Evolutionary conservation across 2,113 vertebrate species (phyloP).

Genomic region (Ammodytes dubius): DNA sequence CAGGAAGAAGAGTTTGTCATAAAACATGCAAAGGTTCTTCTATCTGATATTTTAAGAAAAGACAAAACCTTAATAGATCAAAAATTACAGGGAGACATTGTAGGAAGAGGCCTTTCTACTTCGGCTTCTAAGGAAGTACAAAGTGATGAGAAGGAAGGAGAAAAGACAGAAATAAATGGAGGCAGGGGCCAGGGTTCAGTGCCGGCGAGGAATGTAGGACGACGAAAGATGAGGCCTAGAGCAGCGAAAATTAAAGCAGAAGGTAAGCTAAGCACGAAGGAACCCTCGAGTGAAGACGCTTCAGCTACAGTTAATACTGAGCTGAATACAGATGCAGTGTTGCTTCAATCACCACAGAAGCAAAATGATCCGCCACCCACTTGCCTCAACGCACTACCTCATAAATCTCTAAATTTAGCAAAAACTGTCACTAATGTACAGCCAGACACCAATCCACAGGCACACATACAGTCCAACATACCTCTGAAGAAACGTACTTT

Average conservation of each 20-base stretch:
- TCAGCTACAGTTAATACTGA: background rate
- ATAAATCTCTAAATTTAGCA: slow-evolving; percentile 27
- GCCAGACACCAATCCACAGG: slow-evolving; percentile 70
- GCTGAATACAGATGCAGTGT: slow-evolving; percentile 12
- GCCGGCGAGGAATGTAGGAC: slow-evolving; percentile 26
- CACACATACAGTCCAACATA: slow-evolving; percentile 82
- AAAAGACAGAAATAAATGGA: slow-evolving; percentile 42
- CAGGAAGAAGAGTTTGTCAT: slow-evolving; percentile 70
- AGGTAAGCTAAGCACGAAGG: slow-evolving; percentile 31
- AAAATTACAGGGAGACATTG: slow-evolving; percentile 24
- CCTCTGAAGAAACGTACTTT: slow-evolving; percentile 86
- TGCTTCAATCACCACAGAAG: slow-evolving; percentile 25
- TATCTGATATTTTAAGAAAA: slow-evolving; percentile 81
- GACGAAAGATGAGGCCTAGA: slow-evolving; percentile 46
- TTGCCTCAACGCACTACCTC: slow-evolving; percentile 70
- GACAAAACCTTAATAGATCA: slow-evolving; percentile 51
- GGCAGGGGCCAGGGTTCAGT: slow-evolving; percentile 1
- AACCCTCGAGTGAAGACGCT: slow-evolving; percentile 10
- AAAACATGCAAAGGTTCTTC: slow-evolving; percentile 79
- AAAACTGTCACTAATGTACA: slow-evolving; percentile 38
- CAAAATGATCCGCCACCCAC: slow-evolving; percentile 23
- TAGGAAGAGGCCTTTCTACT: slow-evolving; percentile 19
- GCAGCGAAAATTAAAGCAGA: slow-evolving; percentile 53
- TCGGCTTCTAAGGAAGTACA: slow-evolving; percentile 24
- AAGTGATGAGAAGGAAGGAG: slow-evolving; percentile 20